A percentile compares a stretch with the other conserved stretches of the same genome.
Evolutionary conservation across 2,888 invertebrate genomes (phyloP).

Genomic region (Agonopterix alstromeriana): DNA sequence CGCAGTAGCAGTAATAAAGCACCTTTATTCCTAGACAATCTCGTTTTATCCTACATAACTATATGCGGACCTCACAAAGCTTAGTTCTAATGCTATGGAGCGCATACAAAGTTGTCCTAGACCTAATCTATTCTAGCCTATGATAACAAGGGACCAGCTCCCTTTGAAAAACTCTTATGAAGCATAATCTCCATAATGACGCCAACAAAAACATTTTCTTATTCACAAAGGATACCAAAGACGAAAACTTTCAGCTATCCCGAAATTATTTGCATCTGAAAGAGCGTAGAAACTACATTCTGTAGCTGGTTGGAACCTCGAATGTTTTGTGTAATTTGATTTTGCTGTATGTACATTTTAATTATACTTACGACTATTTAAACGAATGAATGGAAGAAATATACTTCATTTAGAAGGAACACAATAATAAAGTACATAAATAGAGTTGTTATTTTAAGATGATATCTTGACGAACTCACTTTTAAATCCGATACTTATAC

Average conservation of each 20-base stretch:
- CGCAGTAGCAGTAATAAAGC: too few species aligned
- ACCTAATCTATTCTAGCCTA: background rate
- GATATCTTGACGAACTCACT: too few species aligned
- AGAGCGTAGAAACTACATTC: conserved; percentile 34
- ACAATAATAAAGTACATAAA: background rate
- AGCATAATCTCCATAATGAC: conserved; percentile 23
- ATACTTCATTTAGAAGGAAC: conserved; percentile 10
- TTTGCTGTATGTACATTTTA: too few species aligned
- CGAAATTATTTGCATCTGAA: conserved; percentile 60
- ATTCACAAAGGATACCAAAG: conserved; percentile 46
- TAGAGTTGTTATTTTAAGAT: too few species aligned
- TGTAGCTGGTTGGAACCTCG: background rate
- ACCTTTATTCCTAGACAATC: too few species aligned
- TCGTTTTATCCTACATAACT: too few species aligned
- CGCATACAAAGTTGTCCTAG: too few species aligned
- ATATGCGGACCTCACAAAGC: too few species aligned
- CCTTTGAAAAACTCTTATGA: conserved; percentile 8
- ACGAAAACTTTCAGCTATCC: conserved; percentile 33
- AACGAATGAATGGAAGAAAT: too few species aligned
- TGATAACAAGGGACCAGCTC: background rate
- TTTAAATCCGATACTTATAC: too few species aligned
- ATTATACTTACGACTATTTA: too few species aligned
- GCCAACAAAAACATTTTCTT: conserved; percentile 37
- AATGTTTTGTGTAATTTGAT: background rate
- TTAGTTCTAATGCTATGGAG: too few species aligned